These are phyloP conservation scores for Coregonus ussuriensis DNA, from an alignment of 2,797 vertebrate species.

Conservation along the genomic window DNA sequence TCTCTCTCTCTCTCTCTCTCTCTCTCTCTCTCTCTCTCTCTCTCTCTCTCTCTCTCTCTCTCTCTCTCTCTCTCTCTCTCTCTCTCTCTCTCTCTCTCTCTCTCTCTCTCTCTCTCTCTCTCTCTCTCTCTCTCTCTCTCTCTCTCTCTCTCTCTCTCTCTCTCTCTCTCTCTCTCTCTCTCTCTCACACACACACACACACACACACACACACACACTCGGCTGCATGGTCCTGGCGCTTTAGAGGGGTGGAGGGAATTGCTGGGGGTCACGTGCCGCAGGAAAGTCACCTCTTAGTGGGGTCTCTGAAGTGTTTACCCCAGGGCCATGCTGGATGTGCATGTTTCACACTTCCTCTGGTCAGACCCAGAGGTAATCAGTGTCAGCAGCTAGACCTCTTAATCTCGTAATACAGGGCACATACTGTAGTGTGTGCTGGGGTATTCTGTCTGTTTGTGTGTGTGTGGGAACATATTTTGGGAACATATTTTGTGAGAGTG, in stretches of 20 bases:
- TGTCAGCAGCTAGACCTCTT: constrained; percentile 67
- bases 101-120: too few species aligned
- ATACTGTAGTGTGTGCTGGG: constrained; percentile 18
- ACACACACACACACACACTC: too few species aligned
- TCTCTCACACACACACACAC: too few species aligned
- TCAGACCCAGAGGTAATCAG: constrained; percentile 64
- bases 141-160: too few species aligned
- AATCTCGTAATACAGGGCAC: constrained; percentile 77
- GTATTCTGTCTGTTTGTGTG: constrained; percentile 29
- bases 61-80: too few species aligned
- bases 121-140: too few species aligned
- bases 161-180: too few species aligned
- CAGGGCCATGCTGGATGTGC: not conserved
- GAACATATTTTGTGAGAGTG: constrained; percentile 6
- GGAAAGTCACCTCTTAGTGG: constrained; percentile 26
- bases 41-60: too few species aligned
- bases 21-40: too few species aligned
- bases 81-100: too few species aligned
- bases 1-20: too few species aligned
- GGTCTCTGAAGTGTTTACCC: constrained; percentile 1
- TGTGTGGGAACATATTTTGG: not conserved
- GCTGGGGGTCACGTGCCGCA: constrained; percentile 35
- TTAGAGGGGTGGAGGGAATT: constrained; percentile 35
- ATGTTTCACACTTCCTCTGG: constrained; percentile 34
- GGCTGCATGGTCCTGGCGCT: constrained; percentile 13